Percentiles rank a stretch among this genome's conserved stretches.
Conservation (phyloP, 1,140 invertebrate species). For the Physella acuta region DNA sequence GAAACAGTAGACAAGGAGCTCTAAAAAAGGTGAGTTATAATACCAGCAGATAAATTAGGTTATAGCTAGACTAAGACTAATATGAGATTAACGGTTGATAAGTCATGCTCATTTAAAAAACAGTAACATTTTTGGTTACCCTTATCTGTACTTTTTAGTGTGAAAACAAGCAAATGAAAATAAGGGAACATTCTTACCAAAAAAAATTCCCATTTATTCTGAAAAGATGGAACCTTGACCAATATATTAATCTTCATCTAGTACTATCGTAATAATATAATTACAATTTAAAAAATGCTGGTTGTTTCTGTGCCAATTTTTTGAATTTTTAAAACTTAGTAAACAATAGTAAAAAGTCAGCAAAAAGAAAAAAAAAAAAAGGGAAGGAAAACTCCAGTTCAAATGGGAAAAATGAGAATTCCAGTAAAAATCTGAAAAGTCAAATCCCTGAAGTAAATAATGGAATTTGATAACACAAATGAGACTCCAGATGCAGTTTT, state of each 20-base stretch:
- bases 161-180: too few relatives aligned
- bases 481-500: slow-evolving; percentile 32
- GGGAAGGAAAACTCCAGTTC: not conserved
- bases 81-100: too few relatives aligned
- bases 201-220: too few relatives aligned
- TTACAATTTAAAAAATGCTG: not conserved
- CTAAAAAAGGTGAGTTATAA: too few relatives aligned
- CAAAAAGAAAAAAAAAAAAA: not conserved
- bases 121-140: too few relatives aligned
- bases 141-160: too few relatives aligned
- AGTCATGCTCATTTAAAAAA: too few relatives aligned
- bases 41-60: too few relatives aligned
- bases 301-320: not conserved
- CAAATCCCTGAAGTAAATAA: not conserved
- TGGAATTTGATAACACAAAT: not conserved
- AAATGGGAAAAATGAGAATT: not conserved
- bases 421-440: not conserved
- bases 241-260: not conserved
- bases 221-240: not conserved
- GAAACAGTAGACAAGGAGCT: too few relatives aligned
- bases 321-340: not conserved
- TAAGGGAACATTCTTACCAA: too few relatives aligned
- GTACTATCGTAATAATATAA: not conserved
- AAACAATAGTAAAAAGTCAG: not conserved
- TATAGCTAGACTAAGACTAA: too few relatives aligned